Conservation (phyloP, 2,797 vertebrate species). For the Oophaga sylvatica region DNA sequence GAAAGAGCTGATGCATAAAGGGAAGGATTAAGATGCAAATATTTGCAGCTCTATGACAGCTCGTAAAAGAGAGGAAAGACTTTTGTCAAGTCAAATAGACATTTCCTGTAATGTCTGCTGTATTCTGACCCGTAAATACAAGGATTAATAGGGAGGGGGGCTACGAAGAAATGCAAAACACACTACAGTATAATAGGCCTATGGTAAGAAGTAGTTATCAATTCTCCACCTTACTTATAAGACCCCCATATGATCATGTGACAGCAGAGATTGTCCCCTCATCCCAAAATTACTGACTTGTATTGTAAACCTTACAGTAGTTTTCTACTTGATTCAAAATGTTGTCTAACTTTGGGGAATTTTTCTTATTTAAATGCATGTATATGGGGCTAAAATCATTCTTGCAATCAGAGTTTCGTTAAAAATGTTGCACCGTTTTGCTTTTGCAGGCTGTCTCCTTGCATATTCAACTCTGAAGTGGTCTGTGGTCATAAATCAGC, state of each 20-base stretch:
- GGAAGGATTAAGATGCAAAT: constrained; percentile 67
- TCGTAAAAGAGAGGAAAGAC: constrained; percentile 26
- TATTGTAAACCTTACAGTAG: too few species aligned
- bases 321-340: neutral
- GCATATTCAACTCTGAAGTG: too few species aligned
- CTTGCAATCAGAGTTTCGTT: too few species aligned
- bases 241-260: neutral
- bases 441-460: too few species aligned
- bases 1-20: constrained; percentile 62
- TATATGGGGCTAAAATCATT: too few species aligned
- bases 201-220: neutral
- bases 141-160: neutral
- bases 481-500: too few species aligned
- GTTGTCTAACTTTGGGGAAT: neutral
- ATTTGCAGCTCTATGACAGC: constrained; percentile 61
- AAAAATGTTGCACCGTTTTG: too few species aligned
- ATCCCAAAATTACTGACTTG: too few species aligned
- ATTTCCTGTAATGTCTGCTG: neutral
- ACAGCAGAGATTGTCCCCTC: neutral
- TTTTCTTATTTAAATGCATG: too few species aligned
- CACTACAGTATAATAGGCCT: neutral
- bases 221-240: neutral
- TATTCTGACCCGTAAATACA: neutral
- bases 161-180: neutral
- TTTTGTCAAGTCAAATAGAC: neutral